Base-by-base conservation (phyloP, 2,797 vertebrate species). In the Coilia nasus region DNA sequence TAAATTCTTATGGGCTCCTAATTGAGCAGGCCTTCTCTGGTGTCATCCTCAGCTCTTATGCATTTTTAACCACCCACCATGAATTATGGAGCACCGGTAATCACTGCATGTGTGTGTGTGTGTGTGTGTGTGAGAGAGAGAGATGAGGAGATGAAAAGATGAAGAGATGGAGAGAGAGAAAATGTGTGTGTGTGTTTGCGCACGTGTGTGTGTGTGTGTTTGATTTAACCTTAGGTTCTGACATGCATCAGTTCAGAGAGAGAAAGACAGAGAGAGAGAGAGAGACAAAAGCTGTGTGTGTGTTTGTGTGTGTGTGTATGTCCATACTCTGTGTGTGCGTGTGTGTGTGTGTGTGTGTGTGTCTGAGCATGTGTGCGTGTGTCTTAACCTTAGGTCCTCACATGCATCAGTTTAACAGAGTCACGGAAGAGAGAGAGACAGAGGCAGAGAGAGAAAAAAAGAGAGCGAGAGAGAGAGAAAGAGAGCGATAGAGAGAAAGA, bases 71-170 rank as follows among this genome's bases (percentile, higher is more conserved):
- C 83, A 23, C 85, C 89, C 89, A 83, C 83, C 86, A 91, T 93
- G 90, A 94, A 92, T 94, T 90, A 92, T 92, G 90, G 93, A 93
- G 87, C 84, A 25, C 80, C 15, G 83, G 87, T 91, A 94, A 92
- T 88, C 88, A 90, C 11, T 35, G 25, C 11, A 21, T 17, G 25
- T 12, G 64, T 25, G 44, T 50, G 62, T 78, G 46, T 84, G 71
- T 88, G 83, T 87, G 82, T 82, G 83, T 31, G 67, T 80, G 41
- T 80, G 82, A 41, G 35, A 41, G 35, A 41, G 35, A 41, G 35
- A 41, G 35, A 41, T 2, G 5, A 5, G 5, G 35, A 41, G 35
- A 41, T 2, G 5, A 5, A 41, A 5, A 41, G 35, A 41, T 2
- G 5, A 5, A 41, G 35, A 41, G 35, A 41, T 2, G 5, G 35